Conservation (phyloP, 2,888 invertebrate genomes). For the Amphimallon solstitiale region DNA sequence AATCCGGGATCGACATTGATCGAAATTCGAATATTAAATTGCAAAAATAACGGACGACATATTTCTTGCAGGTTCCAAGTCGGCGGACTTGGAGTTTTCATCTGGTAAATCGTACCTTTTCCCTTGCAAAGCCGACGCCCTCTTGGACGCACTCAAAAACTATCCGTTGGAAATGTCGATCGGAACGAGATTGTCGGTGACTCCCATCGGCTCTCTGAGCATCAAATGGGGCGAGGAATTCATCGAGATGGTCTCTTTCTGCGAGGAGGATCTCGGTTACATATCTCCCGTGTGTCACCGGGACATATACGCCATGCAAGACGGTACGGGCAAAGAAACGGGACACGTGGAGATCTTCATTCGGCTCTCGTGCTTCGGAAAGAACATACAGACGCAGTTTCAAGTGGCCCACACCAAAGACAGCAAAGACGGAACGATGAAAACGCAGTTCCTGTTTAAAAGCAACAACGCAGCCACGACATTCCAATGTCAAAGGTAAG, state of each 20-base stretch:
- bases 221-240: conserved; percentile 66
- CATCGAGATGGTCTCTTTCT: conserved; percentile 64
- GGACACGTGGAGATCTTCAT: conserved; percentile 65
- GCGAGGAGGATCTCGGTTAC: conserved; percentile 51
- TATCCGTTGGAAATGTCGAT: conserved; percentile 67
- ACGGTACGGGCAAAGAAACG: conserved; percentile 56
- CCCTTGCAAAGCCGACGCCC: conserved; percentile 64
- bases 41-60: neutral
- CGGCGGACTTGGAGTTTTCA: conserved; percentile 60
- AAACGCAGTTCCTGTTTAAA: conserved; percentile 53
- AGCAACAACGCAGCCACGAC: conserved; percentile 52
- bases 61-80: conserved; percentile 38
- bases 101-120: conserved; percentile 68
- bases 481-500: conserved; percentile 54
- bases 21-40: too few species aligned
- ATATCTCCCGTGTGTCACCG: conserved; percentile 58
- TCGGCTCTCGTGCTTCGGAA: conserved; percentile 66
- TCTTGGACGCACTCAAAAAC: conserved; percentile 63
- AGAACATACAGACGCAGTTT: conserved; percentile 60
- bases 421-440: conserved; percentile 38
- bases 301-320: conserved; percentile 62
- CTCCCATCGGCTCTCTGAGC: conserved; percentile 62
- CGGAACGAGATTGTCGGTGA: conserved; percentile 63
- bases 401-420: conserved; percentile 45
- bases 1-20: too few species aligned